Conservation (phyloP, 2,888 invertebrate species). For the Metacarcinus magister region DNA sequence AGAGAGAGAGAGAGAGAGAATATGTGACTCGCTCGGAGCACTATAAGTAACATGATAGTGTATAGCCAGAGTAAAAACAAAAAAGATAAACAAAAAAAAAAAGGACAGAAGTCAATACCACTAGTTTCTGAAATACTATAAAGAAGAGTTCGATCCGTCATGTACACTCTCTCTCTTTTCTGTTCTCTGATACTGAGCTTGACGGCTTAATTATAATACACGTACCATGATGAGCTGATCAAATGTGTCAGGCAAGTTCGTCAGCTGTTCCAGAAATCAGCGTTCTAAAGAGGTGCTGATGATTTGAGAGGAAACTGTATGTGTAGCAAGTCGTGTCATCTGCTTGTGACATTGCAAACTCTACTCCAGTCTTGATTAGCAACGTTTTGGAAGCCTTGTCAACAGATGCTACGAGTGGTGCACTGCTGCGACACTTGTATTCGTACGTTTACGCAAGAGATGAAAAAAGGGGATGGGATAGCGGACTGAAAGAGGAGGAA, state of each 20-base stretch:
- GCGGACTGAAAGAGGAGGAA: not conserved
- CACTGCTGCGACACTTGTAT: not conserved
- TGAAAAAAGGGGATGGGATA: not conserved
- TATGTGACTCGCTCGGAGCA: not conserved
- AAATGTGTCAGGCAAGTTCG: not conserved
- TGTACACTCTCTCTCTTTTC: no score
- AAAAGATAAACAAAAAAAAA: no score
- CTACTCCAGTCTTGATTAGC: not conserved
- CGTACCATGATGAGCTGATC: not conserved
- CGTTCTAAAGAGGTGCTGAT: not conserved
- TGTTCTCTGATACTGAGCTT: not conserved
- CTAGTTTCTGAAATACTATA: no score
- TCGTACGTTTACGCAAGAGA: not conserved
- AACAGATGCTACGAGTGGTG: not conserved
- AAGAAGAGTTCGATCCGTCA: no score
- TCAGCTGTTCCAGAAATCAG: not conserved
- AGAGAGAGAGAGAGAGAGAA: conserved; percentile 26
- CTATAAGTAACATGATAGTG: not conserved
- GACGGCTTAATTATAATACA: not conserved
- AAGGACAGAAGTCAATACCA: no score
- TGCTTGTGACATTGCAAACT: not conserved
- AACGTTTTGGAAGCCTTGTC: not conserved
- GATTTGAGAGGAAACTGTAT: not conserved
- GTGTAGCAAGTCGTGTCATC: not conserved
- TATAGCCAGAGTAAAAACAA: not conserved